Percentiles rank a stretch among this genome's conserved stretches.
Evolutionary conservation across 2,113 vertebrate species (phyloP).

Genomic region (Ceyx melanurus): DNA sequence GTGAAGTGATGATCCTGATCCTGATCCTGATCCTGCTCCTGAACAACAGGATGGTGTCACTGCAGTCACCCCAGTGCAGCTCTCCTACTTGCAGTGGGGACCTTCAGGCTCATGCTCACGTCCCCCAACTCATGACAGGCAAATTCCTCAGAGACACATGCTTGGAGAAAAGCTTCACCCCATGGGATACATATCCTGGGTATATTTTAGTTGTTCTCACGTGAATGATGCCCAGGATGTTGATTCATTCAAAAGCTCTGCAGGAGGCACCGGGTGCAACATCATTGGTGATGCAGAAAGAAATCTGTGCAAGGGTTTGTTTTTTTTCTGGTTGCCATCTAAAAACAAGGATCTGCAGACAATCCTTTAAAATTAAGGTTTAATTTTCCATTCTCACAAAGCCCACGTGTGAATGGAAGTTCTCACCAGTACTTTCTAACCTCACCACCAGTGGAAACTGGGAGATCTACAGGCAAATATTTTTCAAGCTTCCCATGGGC

Average conservation of each 20-base stretch:
- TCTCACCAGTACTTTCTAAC: neutral
- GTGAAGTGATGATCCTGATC: neutral
- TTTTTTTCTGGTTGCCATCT: neutral
- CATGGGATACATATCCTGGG: neutral
- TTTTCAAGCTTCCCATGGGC: neutral
- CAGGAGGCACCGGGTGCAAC: neutral
- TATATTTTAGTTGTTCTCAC: neutral
- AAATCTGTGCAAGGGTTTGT: neutral
- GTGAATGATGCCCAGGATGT: neutral
- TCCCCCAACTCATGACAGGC: fast-evolving
- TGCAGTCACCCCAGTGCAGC: neutral
- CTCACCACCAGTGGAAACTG: neutral
- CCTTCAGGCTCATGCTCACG: fast-evolving
- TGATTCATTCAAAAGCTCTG: neutral
- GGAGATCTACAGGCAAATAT: neutral
- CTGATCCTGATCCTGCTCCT: too few relatives aligned
- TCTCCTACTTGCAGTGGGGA: neutral
- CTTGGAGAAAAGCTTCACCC: neutral
- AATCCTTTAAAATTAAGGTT: neutral
- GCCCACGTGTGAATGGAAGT: neutral
- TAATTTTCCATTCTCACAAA: neutral
- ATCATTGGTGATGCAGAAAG: fast-evolving
- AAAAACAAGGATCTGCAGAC: neutral
- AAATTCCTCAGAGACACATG: fast-evolving
- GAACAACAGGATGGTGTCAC: neutral